Conservation (phyloP, 2,888 invertebrate genomes). For the Slavum lentiscoides region DNA sequence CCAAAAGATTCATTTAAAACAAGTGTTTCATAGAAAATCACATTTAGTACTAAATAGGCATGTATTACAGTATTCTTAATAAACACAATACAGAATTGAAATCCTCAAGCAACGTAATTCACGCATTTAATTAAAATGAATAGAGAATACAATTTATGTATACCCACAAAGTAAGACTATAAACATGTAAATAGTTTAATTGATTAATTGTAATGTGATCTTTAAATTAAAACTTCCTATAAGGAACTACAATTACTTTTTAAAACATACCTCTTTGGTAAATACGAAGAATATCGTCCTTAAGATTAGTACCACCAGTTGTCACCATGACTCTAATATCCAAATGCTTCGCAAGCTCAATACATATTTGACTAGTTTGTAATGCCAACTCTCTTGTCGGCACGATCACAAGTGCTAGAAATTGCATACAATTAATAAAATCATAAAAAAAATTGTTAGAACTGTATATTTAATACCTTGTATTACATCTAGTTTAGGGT, state of each 20-base stretch:
- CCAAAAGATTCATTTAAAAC: too few species aligned
- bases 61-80: not conserved
- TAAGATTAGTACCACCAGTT: conserved; percentile 95
- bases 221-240: too few species aligned
- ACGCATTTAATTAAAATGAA: not conserved
- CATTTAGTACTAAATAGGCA: not conserved
- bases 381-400: conserved; percentile 98
- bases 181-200: not conserved
- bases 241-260: not conserved
- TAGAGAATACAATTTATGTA: not conserved
- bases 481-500: conserved; percentile 86
- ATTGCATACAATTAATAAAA: conserved; percentile 28
- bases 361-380: conserved; percentile 99
- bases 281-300: conserved; percentile 99
- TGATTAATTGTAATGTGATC: too few species aligned
- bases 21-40: not conserved
- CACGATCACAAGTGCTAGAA: conserved; percentile 88
- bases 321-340: conserved; percentile 98
- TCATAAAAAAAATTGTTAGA: not conserved
- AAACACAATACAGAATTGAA: not conserved
- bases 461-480: conserved; percentile 65
- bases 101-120: too few species aligned
- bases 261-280: conserved; percentile 84
- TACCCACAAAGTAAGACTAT: not conserved
- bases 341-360: conserved; percentile 96